A percentile compares a stretch with the other conserved stretches of the same genome.
Conservation (phyloP, 2,797 vertebrate species). For the Acanthurus leucopareius region DNA sequence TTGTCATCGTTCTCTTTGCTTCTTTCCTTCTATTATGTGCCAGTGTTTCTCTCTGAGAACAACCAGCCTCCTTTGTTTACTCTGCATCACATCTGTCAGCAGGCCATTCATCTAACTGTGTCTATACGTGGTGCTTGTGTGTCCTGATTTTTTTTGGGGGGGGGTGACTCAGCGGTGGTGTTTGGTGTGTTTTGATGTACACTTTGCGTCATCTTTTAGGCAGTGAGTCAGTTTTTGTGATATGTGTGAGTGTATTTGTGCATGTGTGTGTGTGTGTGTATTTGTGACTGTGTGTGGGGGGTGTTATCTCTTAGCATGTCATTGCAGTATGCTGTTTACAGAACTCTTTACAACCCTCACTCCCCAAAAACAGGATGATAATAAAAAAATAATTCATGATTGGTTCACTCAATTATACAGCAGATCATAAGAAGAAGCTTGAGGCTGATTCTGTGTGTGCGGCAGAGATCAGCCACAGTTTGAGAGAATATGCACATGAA, state of each 20-base stretch:
- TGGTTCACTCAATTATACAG: conserved; percentile 34
- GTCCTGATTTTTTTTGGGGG: background rate
- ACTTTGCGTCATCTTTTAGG: conserved; percentile 12
- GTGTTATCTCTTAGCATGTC: conserved; percentile 5
- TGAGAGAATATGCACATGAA: conserved; percentile 1
- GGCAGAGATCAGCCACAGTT: conserved; percentile 11
- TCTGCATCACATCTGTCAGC: conserved; percentile 45
- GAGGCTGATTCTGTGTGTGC: conserved; percentile 7
- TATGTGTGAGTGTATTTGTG: background rate
- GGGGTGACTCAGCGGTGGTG: conserved; percentile 27
- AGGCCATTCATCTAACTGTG: conserved; percentile 18
- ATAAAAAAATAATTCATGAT: conserved; percentile 13
- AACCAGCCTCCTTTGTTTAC: conserved; percentile 31
- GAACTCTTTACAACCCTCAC: background rate
- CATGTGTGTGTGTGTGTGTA: background rate
- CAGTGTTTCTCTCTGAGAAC: conserved; percentile 14
- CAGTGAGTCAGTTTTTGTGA: conserved; percentile 27
- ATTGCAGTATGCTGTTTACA: background rate
- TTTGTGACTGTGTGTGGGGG: background rate
- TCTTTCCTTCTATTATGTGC: conserved; percentile 10
- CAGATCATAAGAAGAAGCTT: conserved; percentile 6
- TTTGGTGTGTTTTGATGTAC: background rate
- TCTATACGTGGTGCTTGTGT: background rate
- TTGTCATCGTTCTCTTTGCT: conserved; percentile 9
- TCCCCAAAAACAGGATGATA: background rate